A percentile compares a stretch with the other conserved stretches of the same genome.
phyloP scores from a whole-genome alignment of 2,888 invertebrate species.

The Lottia scabra region DNA sequence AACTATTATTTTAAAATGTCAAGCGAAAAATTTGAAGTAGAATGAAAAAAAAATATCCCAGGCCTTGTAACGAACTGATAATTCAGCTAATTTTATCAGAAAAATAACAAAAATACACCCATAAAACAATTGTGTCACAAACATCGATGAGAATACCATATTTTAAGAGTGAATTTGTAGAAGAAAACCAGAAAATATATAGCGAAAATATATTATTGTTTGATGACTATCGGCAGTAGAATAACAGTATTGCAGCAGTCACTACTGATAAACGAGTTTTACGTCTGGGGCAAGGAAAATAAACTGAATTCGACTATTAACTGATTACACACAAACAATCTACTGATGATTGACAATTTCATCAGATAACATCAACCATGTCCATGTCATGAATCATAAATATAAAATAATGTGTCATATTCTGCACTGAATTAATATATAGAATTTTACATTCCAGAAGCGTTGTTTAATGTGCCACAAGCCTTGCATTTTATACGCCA shows the following conservation, averaged over 20 bases:
- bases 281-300: background rate
- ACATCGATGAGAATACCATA: background rate
- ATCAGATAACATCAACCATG: background rate
- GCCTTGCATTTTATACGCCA: no score
- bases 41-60: no score
- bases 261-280: background rate
- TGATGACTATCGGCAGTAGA: background rate
- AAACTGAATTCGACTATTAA: background rate
- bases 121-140: constrained; percentile 6
- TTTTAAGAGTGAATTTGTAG: background rate
- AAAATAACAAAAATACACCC: constrained; percentile 6
- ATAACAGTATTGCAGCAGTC: background rate
- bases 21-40: no score
- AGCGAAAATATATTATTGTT: background rate
- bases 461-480: no score
- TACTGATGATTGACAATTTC: background rate
- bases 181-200: background rate
- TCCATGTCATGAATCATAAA: no score
- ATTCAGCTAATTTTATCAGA: constrained; percentile 3
- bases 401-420: no score
- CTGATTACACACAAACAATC: background rate
- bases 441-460: no score
- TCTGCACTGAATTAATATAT: no score
- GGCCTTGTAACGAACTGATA: background rate
- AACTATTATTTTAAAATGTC: no score